Conservation (phyloP, 2,797 vertebrate genomes). For the Orientallactaga sibirica region DNA sequence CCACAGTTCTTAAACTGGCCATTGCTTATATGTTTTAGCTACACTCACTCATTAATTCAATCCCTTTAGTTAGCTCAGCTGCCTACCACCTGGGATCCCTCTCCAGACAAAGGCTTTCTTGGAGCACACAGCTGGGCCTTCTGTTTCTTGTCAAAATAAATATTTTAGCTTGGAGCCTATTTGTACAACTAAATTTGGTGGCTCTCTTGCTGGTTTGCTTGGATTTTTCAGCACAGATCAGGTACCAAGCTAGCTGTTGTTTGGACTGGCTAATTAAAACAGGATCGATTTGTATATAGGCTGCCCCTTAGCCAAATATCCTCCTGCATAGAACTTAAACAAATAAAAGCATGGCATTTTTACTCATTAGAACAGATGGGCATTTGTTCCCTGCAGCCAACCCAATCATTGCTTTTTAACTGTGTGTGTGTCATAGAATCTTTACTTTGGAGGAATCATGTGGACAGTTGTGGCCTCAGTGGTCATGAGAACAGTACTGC, state of each 20-base stretch:
- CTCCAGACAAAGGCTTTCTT: constrained; percentile 67
- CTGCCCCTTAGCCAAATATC: neutral
- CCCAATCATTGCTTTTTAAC: constrained; percentile 56
- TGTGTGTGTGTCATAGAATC: constrained; percentile 39
- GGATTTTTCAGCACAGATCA: constrained; percentile 53
- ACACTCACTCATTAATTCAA: constrained; percentile 76
- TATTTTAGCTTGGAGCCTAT: constrained; percentile 62
- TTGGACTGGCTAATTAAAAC: constrained; percentile 56
- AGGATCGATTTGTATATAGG: neutral
- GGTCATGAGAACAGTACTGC: neutral
- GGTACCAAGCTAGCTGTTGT: constrained; percentile 32
- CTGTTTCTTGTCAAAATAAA: constrained; percentile 60
- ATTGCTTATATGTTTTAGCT: constrained; percentile 63
- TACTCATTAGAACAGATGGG: constrained; percentile 9
- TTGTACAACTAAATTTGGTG: constrained; percentile 2
- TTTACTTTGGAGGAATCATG: neutral
- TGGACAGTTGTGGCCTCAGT: neutral
- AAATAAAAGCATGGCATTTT: neutral
- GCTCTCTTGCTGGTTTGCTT: constrained; percentile 16
- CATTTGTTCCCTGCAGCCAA: neutral
- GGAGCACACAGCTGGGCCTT: constrained; percentile 24
- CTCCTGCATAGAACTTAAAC: neutral
- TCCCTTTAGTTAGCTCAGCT: constrained; percentile 48
- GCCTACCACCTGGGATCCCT: constrained; percentile 72
- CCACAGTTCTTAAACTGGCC: constrained; percentile 36